Base-by-base conservation (phyloP, 35 echinoderm and acorn worm genomes). In the Acanthaster planci region DNA sequence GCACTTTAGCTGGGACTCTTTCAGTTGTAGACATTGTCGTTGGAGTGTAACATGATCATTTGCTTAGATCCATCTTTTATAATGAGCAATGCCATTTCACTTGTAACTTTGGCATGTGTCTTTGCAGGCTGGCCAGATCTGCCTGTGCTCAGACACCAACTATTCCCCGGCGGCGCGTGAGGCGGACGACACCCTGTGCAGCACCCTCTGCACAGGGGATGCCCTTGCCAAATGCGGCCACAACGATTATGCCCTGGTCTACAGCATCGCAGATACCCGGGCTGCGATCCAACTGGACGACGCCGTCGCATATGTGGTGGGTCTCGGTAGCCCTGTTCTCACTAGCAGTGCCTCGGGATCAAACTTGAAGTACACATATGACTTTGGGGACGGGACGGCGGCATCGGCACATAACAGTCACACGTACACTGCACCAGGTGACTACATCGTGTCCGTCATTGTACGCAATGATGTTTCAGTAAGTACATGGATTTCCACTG, bases 121-220 rank as follows among this genome's bases (percentile, higher is more conserved):
- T 72, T 9, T 29, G 12, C 10, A 72, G 64, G 64, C 34, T 35
- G 64, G 64, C 30, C 29, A 72, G 34, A 14, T 31, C n/a, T 72
- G 64, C 34, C 18, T 72, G 26, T 72, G 64, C 23, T 31, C 64
- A 6, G 64, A 72, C 64, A 31, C 64, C 29, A 35, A 26, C 29
- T 34, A 26, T 7, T 10, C 14, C 29, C 0, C 29, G 9, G 64
- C 64, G 2, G 64, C 64, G 21, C 22, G 30, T 27, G 10, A 72
- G 34, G 14, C 15, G 1, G 64, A 3, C 15, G 23, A 72, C 7
- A 26, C 64, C 30, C 29, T 35, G 2, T 72, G 64, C 64, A 72
- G 30, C 64, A 72, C 64, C 1, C 64, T 26, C 23, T 72, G 64
- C 64, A 72, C 64, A 21, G 64, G 64, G 26, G 64, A 72, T 26